These are phyloP conservation scores for Eupeodes latifasciatus DNA, from an alignment of 2,888 invertebrate genomes.

Conservation along the genomic window DNA sequence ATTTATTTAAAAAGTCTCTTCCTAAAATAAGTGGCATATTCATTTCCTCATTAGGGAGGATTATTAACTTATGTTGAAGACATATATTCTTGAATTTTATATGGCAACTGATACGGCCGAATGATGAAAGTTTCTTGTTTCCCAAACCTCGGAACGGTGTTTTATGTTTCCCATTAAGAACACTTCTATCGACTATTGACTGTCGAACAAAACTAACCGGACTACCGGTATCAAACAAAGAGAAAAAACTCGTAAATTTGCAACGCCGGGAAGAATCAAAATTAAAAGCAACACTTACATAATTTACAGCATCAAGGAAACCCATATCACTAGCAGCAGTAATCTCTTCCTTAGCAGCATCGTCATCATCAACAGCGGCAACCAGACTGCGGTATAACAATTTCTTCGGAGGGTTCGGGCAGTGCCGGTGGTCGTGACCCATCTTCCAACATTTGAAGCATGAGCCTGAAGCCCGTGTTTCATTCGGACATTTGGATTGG, in stretches of 20 bases:
- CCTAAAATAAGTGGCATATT: constrained; percentile 33
- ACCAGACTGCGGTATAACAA: constrained; percentile 25
- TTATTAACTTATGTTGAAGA: constrained; percentile 5
- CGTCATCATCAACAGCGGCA: constrained; percentile 8
- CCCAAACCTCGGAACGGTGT: too few species aligned
- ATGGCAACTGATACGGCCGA: too few species aligned
- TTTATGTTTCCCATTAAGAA: too few species aligned
- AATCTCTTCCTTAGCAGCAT: background rate
- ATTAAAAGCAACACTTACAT: constrained; percentile 39
- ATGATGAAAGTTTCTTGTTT: too few species aligned
- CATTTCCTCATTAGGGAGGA: constrained; percentile 22
- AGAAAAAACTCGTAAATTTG: constrained; percentile 38
- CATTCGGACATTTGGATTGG: constrained; percentile 28
- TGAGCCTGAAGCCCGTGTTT: constrained; percentile 21
- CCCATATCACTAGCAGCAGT: background rate
- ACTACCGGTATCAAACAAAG: constrained; percentile 35
- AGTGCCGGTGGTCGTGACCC: constrained; percentile 29
- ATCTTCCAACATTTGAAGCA: constrained; percentile 26
- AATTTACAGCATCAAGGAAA: constrained; percentile 15
- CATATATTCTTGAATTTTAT: background rate
- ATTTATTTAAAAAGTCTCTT: constrained; percentile 27
- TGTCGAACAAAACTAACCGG: constrained; percentile 9
- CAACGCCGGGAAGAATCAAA: constrained; percentile 1
- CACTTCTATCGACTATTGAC: background rate
- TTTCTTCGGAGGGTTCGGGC: constrained; percentile 36